Base-by-base conservation (phyloP, 1,140 invertebrate species). In the Phymastichus coffea region DNA sequence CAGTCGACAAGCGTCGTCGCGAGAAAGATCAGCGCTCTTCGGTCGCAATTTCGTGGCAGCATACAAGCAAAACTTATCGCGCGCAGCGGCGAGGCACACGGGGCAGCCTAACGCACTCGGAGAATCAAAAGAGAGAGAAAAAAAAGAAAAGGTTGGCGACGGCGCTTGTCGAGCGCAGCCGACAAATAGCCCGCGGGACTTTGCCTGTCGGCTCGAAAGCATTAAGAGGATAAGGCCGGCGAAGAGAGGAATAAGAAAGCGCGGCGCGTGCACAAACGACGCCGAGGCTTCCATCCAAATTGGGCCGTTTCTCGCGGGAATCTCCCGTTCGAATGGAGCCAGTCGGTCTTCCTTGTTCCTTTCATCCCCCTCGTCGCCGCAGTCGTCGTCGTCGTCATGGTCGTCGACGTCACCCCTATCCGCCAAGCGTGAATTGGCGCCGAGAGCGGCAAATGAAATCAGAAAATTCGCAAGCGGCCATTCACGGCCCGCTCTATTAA, bases 231-330 rank as follows among this genome's bases (percentile, higher is more conserved):
- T 23, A 44, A 12, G 20, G 6, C n/a, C 10, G 7, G 25, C 10
- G 17, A 8, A 22, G 40, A 33, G 22, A 33, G 53, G 35, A 35
- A 35, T 33, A 7, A 14, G 28, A 20, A 22, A 22, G 47, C 17
- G 23, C 35, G 40, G 15, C 19, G 17, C 30, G 20, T 9, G 25
- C n/a, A 14, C 38, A 46, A 63, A 63, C 60, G 58, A 59, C 56
- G 63, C 48, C 58, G 56, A 62, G 65, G 61, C 64, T 63, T 54
- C 63, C 61, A 58, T 63, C 48, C 48, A 60, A 64, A 63, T 66
- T 64, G 53, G 57, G 53, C 47, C 56, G 58, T 44, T 64, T 66
- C 62, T 47, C 62, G 43, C 49, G 58, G 30, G 56, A 66, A 64
- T 64, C 57, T 63, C 57, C 62, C 65, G 54, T 61, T 63, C 53